Evolutionary conservation across 1,140 invertebrate species (phyloP).

Genomic region (Drosophila jambulina): DNA sequence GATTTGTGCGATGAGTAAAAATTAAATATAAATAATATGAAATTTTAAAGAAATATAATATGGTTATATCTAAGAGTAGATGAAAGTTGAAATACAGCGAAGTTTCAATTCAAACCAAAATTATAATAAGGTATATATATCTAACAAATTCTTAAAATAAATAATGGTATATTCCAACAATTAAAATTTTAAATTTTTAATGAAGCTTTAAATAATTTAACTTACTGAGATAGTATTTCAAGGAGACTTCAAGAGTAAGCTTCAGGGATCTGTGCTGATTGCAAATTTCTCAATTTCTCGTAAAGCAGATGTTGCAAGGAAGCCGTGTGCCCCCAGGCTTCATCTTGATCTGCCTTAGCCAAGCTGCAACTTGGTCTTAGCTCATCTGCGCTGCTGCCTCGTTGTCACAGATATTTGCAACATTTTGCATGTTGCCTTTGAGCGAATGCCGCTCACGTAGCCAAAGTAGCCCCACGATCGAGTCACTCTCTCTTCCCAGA

Average conservation of each 20-base stretch:
- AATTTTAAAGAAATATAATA: too few relatives aligned
- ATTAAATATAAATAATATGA: too few relatives aligned
- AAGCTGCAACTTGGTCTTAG: neutral
- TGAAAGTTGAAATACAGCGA: too few relatives aligned
- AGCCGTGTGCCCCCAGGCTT: constrained; percentile 11
- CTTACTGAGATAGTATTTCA: neutral
- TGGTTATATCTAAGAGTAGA: too few relatives aligned
- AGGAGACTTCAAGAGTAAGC: neutral
- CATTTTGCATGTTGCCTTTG: constrained; percentile 80
- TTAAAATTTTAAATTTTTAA: neutral
- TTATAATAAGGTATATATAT: too few relatives aligned
- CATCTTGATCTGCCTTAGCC: neutral
- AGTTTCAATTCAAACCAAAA: too few relatives aligned
- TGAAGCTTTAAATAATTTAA: neutral
- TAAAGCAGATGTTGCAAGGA: constrained; percentile 22
- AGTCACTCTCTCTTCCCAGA: neutral
- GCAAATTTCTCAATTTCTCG: neutral
- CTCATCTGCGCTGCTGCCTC: constrained; percentile 10
- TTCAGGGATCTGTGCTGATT: neutral
- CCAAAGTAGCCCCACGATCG: constrained; percentile 15
- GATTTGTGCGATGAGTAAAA: too few relatives aligned
- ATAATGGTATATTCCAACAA: neutral
- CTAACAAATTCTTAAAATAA: too few relatives aligned
- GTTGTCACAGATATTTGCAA: constrained; percentile 75
- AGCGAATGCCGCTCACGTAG: constrained; percentile 74